These are phyloP conservation scores for Bilobella aurantiaca DNA, from an alignment of 1,140 invertebrate species.

Conservation along the genomic window DNA sequence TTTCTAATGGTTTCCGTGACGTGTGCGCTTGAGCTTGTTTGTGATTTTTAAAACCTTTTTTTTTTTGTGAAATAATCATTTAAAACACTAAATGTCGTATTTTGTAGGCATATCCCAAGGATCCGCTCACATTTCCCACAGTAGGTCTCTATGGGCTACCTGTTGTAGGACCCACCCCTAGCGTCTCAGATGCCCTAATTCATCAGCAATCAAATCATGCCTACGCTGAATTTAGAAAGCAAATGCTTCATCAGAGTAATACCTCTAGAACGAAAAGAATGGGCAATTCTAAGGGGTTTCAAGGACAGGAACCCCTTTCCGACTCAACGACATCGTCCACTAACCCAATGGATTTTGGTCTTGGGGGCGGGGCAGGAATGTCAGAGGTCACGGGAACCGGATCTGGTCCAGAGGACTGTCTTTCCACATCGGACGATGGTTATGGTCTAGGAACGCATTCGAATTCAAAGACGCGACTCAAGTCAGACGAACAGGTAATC, in stretches of 20 bases:
- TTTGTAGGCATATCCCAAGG: constrained; percentile 56
- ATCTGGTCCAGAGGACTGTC: constrained; percentile 24
- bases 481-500: constrained; percentile 33
- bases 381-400: too few relatives aligned
- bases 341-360: background rate
- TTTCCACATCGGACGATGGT: constrained; percentile 26
- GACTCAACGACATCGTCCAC: constrained; percentile 1
- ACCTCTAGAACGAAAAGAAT: background rate
- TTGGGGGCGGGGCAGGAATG: background rate
- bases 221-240: constrained; percentile 54
- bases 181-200: constrained; percentile 28
- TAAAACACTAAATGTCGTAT: constrained; percentile 4
- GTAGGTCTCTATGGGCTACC: constrained; percentile 38
- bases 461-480: constrained; percentile 5
- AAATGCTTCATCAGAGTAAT: constrained; percentile 52
- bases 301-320: background rate
- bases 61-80: too few relatives aligned
- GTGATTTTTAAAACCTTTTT: too few relatives aligned
- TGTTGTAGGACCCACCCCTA: constrained; percentile 41
- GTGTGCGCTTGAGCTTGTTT: too few relatives aligned
- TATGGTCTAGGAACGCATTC: constrained; percentile 4
- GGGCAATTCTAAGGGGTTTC: background rate
- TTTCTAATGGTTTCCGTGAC: too few relatives aligned
- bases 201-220: constrained; percentile 38
- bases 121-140: constrained; percentile 49